phyloP scores from a whole-genome alignment of 2,797 vertebrate genomes.

The Xenentodon cancila region DNA sequence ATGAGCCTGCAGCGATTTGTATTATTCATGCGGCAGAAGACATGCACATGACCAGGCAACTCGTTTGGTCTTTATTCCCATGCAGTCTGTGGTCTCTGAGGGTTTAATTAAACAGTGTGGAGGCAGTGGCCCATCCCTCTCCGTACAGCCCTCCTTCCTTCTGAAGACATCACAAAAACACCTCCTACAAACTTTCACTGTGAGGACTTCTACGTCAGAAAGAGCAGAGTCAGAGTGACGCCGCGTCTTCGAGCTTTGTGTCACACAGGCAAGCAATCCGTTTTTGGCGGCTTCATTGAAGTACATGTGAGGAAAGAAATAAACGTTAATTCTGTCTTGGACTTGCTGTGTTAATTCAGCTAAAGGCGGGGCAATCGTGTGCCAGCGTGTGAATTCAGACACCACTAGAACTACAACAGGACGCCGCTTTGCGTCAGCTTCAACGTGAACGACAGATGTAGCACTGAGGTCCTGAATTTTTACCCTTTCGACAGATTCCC shows the following conservation, averaged over 20 bases:
- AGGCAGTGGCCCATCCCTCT: constrained; percentile 67
- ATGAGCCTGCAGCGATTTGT: constrained; percentile 75
- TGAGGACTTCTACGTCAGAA: constrained; percentile 49
- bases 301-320: too few species aligned
- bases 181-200: constrained; percentile 57
- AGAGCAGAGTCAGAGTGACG: constrained; percentile 39
- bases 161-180: constrained; percentile 48
- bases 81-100: constrained; percentile 73
- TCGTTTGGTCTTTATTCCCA: constrained; percentile 75
- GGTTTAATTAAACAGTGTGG: constrained; percentile 80
- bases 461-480: too few species aligned
- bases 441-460: too few species aligned
- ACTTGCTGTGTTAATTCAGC: too few species aligned
- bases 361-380: too few species aligned
- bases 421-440: too few species aligned
- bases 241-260: constrained; percentile 41
- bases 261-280: constrained; percentile 1
- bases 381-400: too few species aligned
- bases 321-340: too few species aligned
- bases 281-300: too few species aligned
- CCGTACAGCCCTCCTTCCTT: constrained; percentile 40
- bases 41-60: constrained; percentile 76
- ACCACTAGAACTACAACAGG: too few species aligned
- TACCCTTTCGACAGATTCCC: too few species aligned
- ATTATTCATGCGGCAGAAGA: constrained; percentile 78